phyloP scores from a whole-genome alignment of 2,797 vertebrate genomes.

The Erpetoichthys calabaricus region DNA sequence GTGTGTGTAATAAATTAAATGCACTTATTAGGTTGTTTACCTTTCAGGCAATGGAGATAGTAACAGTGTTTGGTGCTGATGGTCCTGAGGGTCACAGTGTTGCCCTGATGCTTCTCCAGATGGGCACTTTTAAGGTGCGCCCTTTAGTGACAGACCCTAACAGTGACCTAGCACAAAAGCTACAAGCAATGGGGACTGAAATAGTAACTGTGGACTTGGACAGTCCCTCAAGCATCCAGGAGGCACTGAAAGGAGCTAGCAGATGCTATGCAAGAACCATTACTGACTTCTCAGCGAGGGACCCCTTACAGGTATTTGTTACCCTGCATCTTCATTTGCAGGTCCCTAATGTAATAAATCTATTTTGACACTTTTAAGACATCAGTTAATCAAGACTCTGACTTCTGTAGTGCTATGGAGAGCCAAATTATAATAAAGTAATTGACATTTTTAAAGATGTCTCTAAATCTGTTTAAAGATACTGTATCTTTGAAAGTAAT shows the following conservation, averaged over 20 bases:
- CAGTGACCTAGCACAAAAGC: neutral
- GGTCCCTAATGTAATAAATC: no score
- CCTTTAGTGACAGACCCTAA: neutral
- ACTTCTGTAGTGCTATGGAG: neutral
- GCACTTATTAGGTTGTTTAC: neutral
- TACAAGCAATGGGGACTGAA: constrained; percentile 2
- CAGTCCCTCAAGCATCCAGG: neutral
- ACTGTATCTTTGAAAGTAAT: no score
- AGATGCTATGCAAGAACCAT: constrained; percentile 8
- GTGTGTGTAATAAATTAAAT: no score
- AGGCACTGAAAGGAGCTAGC: constrained; percentile 3
- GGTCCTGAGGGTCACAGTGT: neutral
- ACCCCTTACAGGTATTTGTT: constrained; percentile 9
- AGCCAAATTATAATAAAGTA: no score
- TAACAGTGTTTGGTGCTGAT: constrained; percentile 12
- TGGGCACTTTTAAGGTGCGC: neutral
- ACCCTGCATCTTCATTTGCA: no score
- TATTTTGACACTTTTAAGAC: no score
- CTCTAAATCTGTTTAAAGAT: no score
- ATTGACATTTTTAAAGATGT: no score
- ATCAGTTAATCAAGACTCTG: no score
- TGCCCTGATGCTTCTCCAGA: neutral
- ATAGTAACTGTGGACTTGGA: neutral
- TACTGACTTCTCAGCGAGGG: constrained; percentile 4
- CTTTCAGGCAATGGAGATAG: neutral